Base-by-base conservation (phyloP, 2,113 vertebrate genomes). In the Excalfactoria chinensis region DNA sequence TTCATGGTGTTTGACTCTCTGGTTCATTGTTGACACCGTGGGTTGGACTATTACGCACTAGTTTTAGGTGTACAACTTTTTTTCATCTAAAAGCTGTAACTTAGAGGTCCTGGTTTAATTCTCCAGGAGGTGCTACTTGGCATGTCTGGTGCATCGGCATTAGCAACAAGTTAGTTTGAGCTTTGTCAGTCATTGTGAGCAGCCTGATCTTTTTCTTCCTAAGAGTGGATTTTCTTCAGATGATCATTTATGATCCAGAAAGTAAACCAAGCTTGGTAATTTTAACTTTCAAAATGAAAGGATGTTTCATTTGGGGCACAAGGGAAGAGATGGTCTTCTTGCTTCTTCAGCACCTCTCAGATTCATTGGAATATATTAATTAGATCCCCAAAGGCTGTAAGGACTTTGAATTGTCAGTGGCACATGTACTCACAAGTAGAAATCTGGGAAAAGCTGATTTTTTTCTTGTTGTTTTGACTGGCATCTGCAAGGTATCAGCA, bases 251-350 rank as follows among this genome's bases (percentile, higher is more conserved):
- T 28, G 46, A 51, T 56, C 15, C 32, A 69, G 80, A 48, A 74
- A 85, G 79, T 48, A 23, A 78, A 67, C 34, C 26, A n/a, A 92
- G 30, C 34, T 89, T 81, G 73, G 35, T 79, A 53, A 72, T 37
- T 89, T 59, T 91, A 66, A 46, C 58, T 85, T 93, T 93, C 46
- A 76, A 83, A 92, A 49, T 79, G 67, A 85, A 91, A 84, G 48
- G 25, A 32, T 35, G n/a, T 70, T 73, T 73, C 55, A 69, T 3
- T 73, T 66, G 37, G 62, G 44, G 74, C 63, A 67, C 35, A 25
- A 44, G 41, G 37, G 55, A 76, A 55, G 21, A 66, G 46, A 6
- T 49, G 37, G 6, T 49, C 55, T 56, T 19, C 79, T 77, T 87
- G 40, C 63, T 46, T 69, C 34, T 84, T 73, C 79, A 91, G 23